Evolutionary conservation across 2,113 vertebrate species (phyloP).

Genomic region (Scomber colias): DNA sequence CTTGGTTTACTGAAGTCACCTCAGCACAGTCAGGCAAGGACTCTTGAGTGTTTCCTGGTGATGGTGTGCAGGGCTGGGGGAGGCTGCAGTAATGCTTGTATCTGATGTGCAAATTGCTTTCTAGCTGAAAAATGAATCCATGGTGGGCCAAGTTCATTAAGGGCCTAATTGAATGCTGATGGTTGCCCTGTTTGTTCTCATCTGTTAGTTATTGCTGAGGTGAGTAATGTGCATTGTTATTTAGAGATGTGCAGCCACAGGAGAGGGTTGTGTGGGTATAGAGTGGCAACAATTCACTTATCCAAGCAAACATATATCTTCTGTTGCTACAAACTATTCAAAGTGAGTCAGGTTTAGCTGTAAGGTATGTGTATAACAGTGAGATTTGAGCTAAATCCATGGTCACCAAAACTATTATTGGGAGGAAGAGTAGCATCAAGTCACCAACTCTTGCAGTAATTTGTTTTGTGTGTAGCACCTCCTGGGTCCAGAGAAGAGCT

Average conservation of each 20-base stretch:
- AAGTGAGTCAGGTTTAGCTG: neutral
- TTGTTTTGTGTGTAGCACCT: neutral
- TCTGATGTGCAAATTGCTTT: constrained; percentile 66
- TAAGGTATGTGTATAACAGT: neutral
- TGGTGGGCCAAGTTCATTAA: constrained; percentile 67
- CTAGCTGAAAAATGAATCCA: constrained; percentile 62
- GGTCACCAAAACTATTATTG: neutral
- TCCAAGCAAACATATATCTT: neutral
- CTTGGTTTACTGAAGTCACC: constrained; percentile 33
- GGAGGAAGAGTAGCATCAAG: neutral
- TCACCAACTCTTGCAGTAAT: constrained; percentile 9
- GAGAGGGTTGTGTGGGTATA: constrained; percentile 18
- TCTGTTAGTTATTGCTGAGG: constrained; percentile 6
- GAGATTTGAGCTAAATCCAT: neutral
- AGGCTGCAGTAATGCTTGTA: constrained; percentile 33
- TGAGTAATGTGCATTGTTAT: constrained; percentile 31
- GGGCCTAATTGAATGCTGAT: constrained; percentile 71
- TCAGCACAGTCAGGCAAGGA: constrained; percentile 32
- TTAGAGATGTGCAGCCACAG: constrained; percentile 17
- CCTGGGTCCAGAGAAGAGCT: constrained; percentile 4
- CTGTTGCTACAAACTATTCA: neutral
- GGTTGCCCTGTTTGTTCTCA: constrained; percentile 53
- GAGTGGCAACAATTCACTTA: constrained; percentile 18
- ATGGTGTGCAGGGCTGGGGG: constrained; percentile 9
- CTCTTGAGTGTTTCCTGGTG: constrained; percentile 50